Percentiles rank a stretch among this genome's conserved stretches.
Evolutionary conservation across 2,797 vertebrate species (phyloP).

Genomic region (Naso thynnoides): DNA sequence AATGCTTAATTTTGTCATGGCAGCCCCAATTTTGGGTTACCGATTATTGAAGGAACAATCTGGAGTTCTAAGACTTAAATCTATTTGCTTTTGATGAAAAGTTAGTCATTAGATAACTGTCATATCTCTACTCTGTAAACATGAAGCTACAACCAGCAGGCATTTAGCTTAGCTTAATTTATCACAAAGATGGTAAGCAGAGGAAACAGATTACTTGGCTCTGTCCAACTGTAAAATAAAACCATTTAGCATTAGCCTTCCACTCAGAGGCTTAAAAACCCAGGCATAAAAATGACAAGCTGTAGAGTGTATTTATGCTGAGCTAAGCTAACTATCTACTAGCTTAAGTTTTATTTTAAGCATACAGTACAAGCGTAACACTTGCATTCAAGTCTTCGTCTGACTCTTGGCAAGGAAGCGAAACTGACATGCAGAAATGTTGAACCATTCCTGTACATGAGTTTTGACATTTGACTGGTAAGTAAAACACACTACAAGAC

Average conservation of each 20-base stretch:
- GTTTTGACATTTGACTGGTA: neutral
- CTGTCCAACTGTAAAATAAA: too few relatives aligned
- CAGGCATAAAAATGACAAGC: too few relatives aligned
- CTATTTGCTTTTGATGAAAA: neutral
- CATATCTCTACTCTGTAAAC: neutral
- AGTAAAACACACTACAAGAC: neutral
- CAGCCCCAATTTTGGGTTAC: neutral
- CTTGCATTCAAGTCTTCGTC: neutral
- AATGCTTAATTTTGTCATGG: too few relatives aligned
- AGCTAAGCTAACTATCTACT: too few relatives aligned
- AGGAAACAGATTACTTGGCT: too few relatives aligned
- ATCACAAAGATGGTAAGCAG: too few relatives aligned
- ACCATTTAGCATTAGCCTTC: too few relatives aligned
- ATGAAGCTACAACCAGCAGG: conserved; percentile 1
- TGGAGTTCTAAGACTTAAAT: neutral
- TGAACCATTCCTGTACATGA: neutral
- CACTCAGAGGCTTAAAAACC: too few relatives aligned
- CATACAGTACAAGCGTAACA: neutral
- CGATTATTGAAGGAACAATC: neutral
- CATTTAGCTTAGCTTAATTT: neutral
- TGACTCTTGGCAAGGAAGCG: neutral
- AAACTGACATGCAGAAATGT: too few relatives aligned
- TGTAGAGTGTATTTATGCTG: too few relatives aligned
- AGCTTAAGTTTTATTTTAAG: neutral
- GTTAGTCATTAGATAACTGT: neutral